Conservation (phyloP, 2,888 invertebrate species). For the Drosophila niveifrons region DNA sequence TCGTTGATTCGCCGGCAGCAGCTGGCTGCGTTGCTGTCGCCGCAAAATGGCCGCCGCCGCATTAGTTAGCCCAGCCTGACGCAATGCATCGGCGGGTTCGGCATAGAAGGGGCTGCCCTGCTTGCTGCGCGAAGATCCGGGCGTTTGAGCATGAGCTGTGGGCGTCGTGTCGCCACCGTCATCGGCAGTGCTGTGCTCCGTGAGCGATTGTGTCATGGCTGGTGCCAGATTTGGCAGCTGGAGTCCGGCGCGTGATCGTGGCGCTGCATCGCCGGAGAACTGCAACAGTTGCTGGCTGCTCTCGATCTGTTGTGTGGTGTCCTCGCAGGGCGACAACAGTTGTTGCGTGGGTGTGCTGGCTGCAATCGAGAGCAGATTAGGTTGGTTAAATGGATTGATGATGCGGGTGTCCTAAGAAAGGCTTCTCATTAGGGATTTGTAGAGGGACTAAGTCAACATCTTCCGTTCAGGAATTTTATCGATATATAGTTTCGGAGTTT, state of each 20-base stretch:
- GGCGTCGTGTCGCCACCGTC: slow-evolving; percentile 83
- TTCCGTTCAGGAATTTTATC: no score
- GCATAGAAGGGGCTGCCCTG: slow-evolving; percentile 95
- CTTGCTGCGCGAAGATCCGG: slow-evolving; percentile 86
- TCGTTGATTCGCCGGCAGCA: slow-evolving; percentile 86
- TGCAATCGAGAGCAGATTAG: slow-evolving; percentile 46
- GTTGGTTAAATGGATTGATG: background rate
- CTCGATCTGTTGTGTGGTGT: slow-evolving; percentile 53
- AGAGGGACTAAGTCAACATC: no score
- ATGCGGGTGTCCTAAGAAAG: no score
- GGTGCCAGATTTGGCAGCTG: slow-evolving; percentile 69
- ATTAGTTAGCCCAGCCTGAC: slow-evolving; percentile 84
- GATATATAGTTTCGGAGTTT: no score
- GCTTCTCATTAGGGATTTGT: no score
- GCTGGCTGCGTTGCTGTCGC: slow-evolving; percentile 82
- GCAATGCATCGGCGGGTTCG: slow-evolving; percentile 94
- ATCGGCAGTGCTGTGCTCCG: slow-evolving; percentile 63
- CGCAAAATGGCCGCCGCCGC: slow-evolving; percentile 83
- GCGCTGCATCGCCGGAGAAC: slow-evolving; percentile 79
- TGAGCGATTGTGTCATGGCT: slow-evolving; percentile 74
- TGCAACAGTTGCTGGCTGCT: slow-evolving; percentile 78
- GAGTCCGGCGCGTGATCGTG: slow-evolving; percentile 82
- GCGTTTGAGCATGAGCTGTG: slow-evolving; percentile 75
- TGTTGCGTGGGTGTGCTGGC: slow-evolving; percentile 87
- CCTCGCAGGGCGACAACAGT: slow-evolving; percentile 85